phyloP scores from a whole-genome alignment of 2,888 invertebrate species.

The Parascotia fuliginaria region DNA sequence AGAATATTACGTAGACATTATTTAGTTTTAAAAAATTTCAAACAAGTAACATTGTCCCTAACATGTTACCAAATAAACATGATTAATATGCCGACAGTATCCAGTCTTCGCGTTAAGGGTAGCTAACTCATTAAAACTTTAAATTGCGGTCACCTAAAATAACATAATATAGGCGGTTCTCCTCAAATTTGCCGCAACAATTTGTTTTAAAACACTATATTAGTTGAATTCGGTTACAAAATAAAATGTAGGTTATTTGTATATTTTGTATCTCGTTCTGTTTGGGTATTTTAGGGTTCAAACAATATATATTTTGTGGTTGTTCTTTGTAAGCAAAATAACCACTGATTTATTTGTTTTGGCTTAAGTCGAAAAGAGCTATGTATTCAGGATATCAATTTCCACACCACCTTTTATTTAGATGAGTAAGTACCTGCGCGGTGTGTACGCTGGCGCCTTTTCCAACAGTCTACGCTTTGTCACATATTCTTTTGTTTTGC shows the following conservation, averaged over 20 bases:
- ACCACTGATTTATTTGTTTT: constrained; percentile 44
- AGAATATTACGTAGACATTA: too few species aligned
- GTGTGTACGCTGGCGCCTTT: constrained; percentile 26
- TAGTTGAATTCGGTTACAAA: constrained; percentile 1
- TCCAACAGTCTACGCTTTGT: constrained; percentile 31
- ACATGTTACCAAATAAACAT: constrained; percentile 34
- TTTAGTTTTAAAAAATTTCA: background rate
- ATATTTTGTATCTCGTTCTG: background rate
- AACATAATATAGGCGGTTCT: constrained; percentile 34
- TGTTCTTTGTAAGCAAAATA: constrained; percentile 9
- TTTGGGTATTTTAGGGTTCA: constrained; percentile 3
- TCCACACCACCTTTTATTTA: constrained; percentile 44
- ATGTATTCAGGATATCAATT: constrained; percentile 35
- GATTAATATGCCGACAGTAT: constrained; percentile 45
- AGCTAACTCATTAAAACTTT: constrained; percentile 59
- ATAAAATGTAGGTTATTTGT: background rate
- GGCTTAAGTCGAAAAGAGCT: constrained; percentile 35
- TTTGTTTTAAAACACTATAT: constrained; percentile 21
- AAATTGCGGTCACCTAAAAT: constrained; percentile 57
- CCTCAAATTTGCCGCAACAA: constrained; percentile 19
- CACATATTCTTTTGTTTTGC: constrained; percentile 37
- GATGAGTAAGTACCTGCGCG: constrained; percentile 38
- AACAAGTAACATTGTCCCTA: constrained; percentile 7
- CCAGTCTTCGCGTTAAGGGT: constrained; percentile 42
- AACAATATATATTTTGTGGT: constrained; percentile 10